A percentile compares a stretch with the other conserved stretches of the same genome.
Conservation (phyloP, 2,888 invertebrate genomes). For the Xestia c-nigrum region DNA sequence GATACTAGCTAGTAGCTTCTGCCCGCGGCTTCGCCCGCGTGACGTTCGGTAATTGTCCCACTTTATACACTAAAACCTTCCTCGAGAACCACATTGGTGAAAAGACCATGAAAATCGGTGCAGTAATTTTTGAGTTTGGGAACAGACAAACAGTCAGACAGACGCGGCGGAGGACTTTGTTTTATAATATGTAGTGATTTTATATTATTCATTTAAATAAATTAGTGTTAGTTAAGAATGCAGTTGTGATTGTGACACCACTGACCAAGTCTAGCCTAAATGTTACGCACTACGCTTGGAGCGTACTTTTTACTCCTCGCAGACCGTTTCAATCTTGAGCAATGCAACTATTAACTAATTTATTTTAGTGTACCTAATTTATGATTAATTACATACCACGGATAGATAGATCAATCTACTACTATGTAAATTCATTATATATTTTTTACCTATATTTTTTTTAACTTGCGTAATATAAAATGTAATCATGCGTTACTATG, state of each 20-base stretch:
- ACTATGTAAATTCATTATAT: neutral
- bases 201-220: slow-evolving; percentile 4
- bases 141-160: no score
- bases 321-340: slow-evolving; percentile 7
- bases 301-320: slow-evolving; percentile 1
- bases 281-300: slow-evolving; percentile 8
- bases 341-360: slow-evolving; percentile 10
- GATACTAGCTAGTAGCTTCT: no score
- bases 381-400: slow-evolving; percentile 13
- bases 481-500: slow-evolving; percentile 15
- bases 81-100: no score
- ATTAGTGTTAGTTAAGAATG: slow-evolving; percentile 2
- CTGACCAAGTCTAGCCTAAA: slow-evolving; percentile 1
- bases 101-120: no score
- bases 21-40: no score
- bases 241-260: neutral
- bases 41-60: no score
- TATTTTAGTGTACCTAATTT: slow-evolving; percentile 12
- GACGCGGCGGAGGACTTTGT: no score
- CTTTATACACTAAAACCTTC: no score
- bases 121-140: no score
- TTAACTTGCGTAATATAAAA: slow-evolving; percentile 17
- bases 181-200: no score
- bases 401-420: neutral
- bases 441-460: neutral